phyloP scores from a whole-genome alignment of 2,113 vertebrate species.

The Lophochroa leadbeateri region DNA sequence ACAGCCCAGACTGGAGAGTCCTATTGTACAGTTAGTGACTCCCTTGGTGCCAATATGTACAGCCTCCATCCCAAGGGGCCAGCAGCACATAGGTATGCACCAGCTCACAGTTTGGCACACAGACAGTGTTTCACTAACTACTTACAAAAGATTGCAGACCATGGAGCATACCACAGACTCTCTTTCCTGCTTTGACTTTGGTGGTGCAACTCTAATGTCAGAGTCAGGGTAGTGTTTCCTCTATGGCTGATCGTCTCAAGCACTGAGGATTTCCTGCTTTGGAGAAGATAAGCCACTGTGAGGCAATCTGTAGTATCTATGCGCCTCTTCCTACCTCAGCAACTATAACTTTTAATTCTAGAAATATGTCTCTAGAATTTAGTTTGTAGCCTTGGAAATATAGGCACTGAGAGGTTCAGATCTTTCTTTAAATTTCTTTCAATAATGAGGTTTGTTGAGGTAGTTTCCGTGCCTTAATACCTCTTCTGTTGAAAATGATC shows the following conservation, averaged over 20 bases:
- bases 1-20: not conserved
- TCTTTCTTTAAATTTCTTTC: not conserved
- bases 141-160: not conserved
- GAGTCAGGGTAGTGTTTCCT: not conserved
- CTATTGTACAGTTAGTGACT: not conserved
- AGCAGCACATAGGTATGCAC: not conserved
- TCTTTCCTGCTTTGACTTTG: not conserved
- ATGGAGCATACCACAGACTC: not conserved
- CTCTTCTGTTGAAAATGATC: not conserved
- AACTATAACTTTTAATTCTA: not conserved
- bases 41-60: accelerated
- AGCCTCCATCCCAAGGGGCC: not conserved
- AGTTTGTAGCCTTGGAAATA: not conserved
- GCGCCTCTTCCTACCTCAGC: not conserved
- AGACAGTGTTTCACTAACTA: not conserved
- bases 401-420: not conserved
- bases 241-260: not conserved
- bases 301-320: not conserved
- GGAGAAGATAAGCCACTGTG: not conserved
- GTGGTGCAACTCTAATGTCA: not conserved
- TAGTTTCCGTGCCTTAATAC: not conserved
- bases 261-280: not conserved
- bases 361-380: not conserved
- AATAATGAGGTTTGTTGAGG: not conserved
- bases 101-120: not conserved